Conservation (phyloP, 1,140 invertebrate genomes). For the Neelides sp. region DNA sequence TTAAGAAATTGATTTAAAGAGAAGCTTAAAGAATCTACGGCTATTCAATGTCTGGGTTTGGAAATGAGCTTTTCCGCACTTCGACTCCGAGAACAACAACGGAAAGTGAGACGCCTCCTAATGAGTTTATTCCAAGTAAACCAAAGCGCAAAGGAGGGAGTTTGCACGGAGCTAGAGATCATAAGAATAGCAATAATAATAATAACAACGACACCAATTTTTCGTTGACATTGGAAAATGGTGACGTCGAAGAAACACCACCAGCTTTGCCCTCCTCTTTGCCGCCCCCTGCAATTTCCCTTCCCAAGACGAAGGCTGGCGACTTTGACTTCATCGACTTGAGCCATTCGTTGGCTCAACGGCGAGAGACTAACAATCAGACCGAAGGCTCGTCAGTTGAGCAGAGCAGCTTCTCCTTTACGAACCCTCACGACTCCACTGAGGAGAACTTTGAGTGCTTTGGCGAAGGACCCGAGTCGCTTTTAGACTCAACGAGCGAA, state of each 20-base stretch:
- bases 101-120: too few relatives aligned
- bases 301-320: background rate
- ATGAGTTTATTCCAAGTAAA: too few relatives aligned
- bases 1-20: too few relatives aligned
- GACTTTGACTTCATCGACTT: background rate
- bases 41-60: too few relatives aligned
- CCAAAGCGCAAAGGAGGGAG: too few relatives aligned
- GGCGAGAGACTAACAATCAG: too few relatives aligned
- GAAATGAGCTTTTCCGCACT: too few relatives aligned
- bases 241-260: too few relatives aligned
- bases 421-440: conserved; percentile 18
- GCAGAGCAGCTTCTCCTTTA: background rate
- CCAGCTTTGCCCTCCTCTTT: background rate
- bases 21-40: too few relatives aligned
- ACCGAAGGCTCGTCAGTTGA: too few relatives aligned
- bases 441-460: conserved; percentile 52
- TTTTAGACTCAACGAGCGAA: conserved; percentile 36
- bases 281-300: background rate
- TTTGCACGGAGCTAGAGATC: background rate
- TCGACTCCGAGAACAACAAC: too few relatives aligned
- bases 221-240: background rate
- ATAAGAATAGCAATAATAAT: conserved; percentile 1
- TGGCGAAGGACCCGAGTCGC: conserved; percentile 43
- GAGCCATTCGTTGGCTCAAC: too few relatives aligned
- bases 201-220: conserved; percentile 1